Evolutionary conservation across 35 echinoderm and acorn worm species (phyloP), one percentile per base, ranked within the genome.

Genomic region (Heliocidaris tuberculata): DNA sequence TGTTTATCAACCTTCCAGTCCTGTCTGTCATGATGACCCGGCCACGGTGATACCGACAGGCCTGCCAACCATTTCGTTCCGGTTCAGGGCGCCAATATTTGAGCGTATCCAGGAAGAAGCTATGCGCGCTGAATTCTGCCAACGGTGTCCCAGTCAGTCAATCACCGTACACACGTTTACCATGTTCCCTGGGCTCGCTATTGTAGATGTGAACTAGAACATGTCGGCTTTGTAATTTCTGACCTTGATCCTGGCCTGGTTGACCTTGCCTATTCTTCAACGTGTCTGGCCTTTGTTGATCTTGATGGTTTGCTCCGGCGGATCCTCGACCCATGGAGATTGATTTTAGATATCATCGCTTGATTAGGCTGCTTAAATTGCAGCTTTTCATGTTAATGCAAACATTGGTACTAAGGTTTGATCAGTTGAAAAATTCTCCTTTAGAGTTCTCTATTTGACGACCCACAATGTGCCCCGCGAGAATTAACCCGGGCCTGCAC

Each of bases 351-450:
- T 78, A 78, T 29, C 2, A 78, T 78, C 65, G 65, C 65, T 78
- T 78, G 15, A 78, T 78, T 78, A 78, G 21, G 17, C 65, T n/a
- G 15, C 65, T 78, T 1, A 78, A 78, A n/a, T 78, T 78, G 27
- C 65, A 78, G 65, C 65, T 78, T 78, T n/a, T 78, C 65, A 78
- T 78, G 65, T 78, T 27, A 78, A 78, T 78, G 65, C 65, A 78
- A 78, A 78, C 65, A 78, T 78, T 78, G 65, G 21, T 78, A 19
- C 65, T 21, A 27, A 78, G 65, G 21, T 78, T 78, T n/a, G 65
- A 78, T 78, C 19, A 78, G 65, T 78, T 78, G 65, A 78, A 78
- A 78, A 78, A n/a, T 24, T 78, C 8, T 15, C 52, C 52, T 56
- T 56, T 56, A 56, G 52, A 56, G 15, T 56, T 56, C 7, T 56